These are phyloP conservation scores for Toxonevra muliebris DNA, from an alignment of 2,888 invertebrate species.

Conservation along the genomic window DNA sequence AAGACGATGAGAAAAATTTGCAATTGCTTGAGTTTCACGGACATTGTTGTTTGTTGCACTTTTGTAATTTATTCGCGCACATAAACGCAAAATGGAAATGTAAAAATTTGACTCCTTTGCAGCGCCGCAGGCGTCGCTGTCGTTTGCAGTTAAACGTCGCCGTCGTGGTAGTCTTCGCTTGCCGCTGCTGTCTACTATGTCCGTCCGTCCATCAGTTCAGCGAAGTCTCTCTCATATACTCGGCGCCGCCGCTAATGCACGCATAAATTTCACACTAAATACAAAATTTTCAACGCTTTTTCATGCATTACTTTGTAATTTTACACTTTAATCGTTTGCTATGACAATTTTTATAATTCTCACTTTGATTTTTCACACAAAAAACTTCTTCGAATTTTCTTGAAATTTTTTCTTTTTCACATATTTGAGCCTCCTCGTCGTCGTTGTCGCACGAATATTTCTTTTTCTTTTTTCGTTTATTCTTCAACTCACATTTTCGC, in stretches of 20 bases:
- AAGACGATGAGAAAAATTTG: too few species aligned
- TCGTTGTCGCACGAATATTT: conserved; percentile 29
- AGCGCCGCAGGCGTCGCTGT: conserved; percentile 20
- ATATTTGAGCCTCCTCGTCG: conserved; percentile 25
- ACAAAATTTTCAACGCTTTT: conserved; percentile 6
- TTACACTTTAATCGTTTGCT: not conserved
- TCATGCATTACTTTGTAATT: conserved; percentile 2
- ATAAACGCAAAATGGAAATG: not conserved
- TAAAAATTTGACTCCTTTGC: too few species aligned
- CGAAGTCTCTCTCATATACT: conserved; percentile 15
- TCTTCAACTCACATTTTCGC: conserved; percentile 46
- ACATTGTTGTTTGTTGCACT: conserved; percentile 2
- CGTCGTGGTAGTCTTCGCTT: conserved; percentile 18
- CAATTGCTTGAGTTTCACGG: too few species aligned
- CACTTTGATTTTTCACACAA: conserved; percentile 23
- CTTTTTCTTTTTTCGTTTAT: conserved; percentile 41
- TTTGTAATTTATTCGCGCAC: conserved; percentile 14
- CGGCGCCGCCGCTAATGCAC: conserved; percentile 37
- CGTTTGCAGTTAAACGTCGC: conserved; percentile 6
- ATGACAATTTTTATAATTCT: conserved; percentile 11
- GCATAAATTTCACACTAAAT: not conserved
- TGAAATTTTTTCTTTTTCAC: conserved; percentile 32
- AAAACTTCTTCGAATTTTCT: conserved; percentile 28
- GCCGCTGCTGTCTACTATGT: conserved; percentile 33
- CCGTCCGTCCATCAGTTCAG: not conserved